A percentile compares a stretch with the other conserved stretches of the same genome.
These are phyloP conservation scores for Diorhabda sublineata DNA, from an alignment of 1,140 invertebrate genomes.

Conservation along the genomic window DNA sequence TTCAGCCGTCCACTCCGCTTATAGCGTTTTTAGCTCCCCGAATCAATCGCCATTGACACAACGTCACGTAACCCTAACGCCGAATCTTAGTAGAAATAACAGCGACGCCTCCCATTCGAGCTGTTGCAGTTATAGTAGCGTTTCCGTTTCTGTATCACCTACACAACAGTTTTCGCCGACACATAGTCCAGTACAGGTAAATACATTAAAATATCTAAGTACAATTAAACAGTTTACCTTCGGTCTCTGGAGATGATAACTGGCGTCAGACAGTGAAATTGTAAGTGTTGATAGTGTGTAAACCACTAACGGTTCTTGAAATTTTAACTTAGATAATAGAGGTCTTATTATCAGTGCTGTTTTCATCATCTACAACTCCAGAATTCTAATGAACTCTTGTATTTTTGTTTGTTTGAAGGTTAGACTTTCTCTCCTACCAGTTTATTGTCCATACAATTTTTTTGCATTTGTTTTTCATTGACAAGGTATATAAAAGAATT, in stretches of 20 bases:
- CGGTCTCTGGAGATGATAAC: background rate
- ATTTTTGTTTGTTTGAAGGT: too few relatives aligned
- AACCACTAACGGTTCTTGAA: too few relatives aligned
- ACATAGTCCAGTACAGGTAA: constrained; percentile 77
- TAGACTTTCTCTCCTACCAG: too few relatives aligned
- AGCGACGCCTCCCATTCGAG: constrained; percentile 81
- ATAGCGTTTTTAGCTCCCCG: constrained; percentile 73
- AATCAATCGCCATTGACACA: constrained; percentile 81
- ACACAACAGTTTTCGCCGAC: constrained; percentile 65
- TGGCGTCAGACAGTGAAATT: background rate
- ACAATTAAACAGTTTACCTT: background rate
- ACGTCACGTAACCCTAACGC: constrained; percentile 73
- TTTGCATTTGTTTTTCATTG: too few relatives aligned
- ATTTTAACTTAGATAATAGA: too few relatives aligned
- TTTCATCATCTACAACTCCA: too few relatives aligned
- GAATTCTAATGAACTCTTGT: too few relatives aligned
- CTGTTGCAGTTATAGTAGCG: constrained; percentile 73
- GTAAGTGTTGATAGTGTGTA: too few relatives aligned
- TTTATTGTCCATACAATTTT: too few relatives aligned
- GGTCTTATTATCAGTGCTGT: too few relatives aligned
- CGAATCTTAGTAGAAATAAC: constrained; percentile 80
- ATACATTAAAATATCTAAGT: constrained; percentile 7
- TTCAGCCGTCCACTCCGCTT: constrained; percentile 82
- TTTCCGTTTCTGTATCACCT: constrained; percentile 54
- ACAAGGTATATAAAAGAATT: too few relatives aligned